Base-by-base conservation (phyloP, 2,888 invertebrate genomes). In the Pemphredon lugubris region DNA sequence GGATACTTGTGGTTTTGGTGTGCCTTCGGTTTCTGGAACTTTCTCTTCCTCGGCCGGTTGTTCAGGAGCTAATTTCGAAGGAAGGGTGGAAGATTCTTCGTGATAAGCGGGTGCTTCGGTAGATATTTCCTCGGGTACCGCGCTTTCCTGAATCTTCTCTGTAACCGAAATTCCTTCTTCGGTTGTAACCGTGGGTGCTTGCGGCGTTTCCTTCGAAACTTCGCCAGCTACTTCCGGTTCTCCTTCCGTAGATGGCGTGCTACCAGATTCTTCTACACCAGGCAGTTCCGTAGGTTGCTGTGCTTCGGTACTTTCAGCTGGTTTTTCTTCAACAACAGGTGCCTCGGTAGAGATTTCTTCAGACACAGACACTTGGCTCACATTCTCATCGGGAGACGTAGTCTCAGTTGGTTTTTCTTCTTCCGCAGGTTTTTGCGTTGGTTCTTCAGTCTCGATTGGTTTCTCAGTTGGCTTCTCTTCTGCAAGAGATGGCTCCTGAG, bases 401-500 rank as follows among this genome's bases (percentile, higher is more conserved):
- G 59, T 51, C 23, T 79, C 67, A 1, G 39, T 47, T 32, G 66
- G 18, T 40, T 75, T 67, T 4, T 60, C 67, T 32, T 57, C 55
- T 42, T 54, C 54, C n/a, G 5, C 13, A 13, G 54, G 30, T 16
- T 42, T 14, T 14, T 71, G 61, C 11, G 72, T 55, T 13, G 42
- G 30, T 32, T 18, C 20, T 55, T 54, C 48, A 42, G 18, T 61
- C 39, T 57, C 76, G 11, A 20, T 13, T 4, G 61, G 50, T 45
- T 60, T 55, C 50, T 53, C 68, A 70, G 66, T 74, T 61, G 74
- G 48, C 48, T 50, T 61, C 71, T 67, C 66, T 61, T 77, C 73
- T 60, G 59, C 72, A 50, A 54, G 60, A 40, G 75, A 60, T 55
- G 71, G 73, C 51, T 55, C 53, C 67, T 69, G 71, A 47, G 71